These are phyloP conservation scores for Helogale parvula DNA, from an alignment of 2,113 vertebrate genomes.

Conservation along the genomic window DNA sequence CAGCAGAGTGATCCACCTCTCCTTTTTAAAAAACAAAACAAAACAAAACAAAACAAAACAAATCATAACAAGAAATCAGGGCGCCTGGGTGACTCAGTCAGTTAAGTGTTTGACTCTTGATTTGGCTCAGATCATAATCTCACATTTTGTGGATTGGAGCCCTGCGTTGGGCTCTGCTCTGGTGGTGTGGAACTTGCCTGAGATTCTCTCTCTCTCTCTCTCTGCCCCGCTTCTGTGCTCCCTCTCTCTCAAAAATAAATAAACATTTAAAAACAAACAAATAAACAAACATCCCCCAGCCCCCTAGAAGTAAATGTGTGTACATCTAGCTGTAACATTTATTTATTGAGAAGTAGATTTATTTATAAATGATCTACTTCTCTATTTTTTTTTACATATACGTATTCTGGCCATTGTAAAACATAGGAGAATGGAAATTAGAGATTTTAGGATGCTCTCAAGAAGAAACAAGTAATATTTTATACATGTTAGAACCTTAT, in stretches of 20 bases:
- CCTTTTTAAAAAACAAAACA: background rate
- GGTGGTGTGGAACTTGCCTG: no score
- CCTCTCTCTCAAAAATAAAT: no score
- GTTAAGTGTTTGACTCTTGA: no score
- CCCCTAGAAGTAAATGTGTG: background rate
- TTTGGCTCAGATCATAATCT: no score
- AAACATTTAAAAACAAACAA: background rate
- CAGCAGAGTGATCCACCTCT: background rate
- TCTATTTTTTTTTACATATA: background rate
- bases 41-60: background rate
- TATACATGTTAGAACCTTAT: background rate
- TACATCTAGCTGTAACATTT: background rate
- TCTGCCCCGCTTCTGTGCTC: no score
- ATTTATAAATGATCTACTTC: background rate
- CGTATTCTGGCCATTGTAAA: background rate
- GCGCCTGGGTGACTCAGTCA: no score
- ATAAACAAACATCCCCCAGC: background rate
- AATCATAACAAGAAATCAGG: no score
- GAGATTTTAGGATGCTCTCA: background rate
- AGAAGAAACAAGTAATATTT: background rate
- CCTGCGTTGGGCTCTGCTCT: no score
- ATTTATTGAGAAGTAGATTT: background rate
- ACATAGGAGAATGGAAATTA: background rate
- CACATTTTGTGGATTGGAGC: no score
- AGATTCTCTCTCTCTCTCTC: no score